Evolutionary conservation across 2,113 vertebrate genomes (phyloP).

Genomic region (Tragulus kanchil): DNA sequence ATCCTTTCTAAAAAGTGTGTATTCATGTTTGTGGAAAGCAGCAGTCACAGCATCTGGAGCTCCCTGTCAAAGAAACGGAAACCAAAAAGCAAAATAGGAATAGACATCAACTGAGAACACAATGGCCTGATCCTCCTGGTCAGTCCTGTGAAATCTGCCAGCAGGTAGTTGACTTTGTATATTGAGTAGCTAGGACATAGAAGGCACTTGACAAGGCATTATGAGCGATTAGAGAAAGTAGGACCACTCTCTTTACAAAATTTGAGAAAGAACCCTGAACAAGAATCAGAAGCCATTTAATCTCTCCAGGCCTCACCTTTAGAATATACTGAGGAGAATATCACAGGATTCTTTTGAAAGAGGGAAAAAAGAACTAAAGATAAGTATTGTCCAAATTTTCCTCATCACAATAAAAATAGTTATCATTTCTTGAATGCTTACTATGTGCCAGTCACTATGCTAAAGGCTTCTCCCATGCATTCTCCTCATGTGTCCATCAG

Average conservation of each 20-base stretch:
- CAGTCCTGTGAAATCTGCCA: background rate
- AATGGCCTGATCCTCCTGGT: background rate
- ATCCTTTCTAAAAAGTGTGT: background rate
- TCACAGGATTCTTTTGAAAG: background rate
- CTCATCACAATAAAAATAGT: background rate
- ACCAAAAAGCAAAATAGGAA: background rate
- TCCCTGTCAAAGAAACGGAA: background rate
- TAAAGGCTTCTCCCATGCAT: background rate
- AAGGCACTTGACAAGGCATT: background rate
- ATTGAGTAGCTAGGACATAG: background rate
- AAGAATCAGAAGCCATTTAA: background rate
- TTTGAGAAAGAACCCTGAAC: background rate
- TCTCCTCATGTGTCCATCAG: conserved; percentile 2
- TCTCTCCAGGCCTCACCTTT: background rate
- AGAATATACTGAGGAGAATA: background rate
- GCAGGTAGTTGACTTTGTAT: background rate
- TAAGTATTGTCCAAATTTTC: background rate
- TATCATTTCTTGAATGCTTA: background rate
- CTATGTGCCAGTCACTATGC: background rate
- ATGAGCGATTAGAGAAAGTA: background rate
- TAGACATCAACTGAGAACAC: background rate
- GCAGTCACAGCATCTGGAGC: background rate
- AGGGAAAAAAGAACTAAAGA: background rate
- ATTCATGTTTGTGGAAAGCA: background rate
- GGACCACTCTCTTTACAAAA: background rate